Percentiles rank a stretch among this genome's conserved stretches.
These are phyloP conservation scores for Urechis unicinctus DNA, from an alignment of 2,888 invertebrate species.

Conservation along the genomic window DNA sequence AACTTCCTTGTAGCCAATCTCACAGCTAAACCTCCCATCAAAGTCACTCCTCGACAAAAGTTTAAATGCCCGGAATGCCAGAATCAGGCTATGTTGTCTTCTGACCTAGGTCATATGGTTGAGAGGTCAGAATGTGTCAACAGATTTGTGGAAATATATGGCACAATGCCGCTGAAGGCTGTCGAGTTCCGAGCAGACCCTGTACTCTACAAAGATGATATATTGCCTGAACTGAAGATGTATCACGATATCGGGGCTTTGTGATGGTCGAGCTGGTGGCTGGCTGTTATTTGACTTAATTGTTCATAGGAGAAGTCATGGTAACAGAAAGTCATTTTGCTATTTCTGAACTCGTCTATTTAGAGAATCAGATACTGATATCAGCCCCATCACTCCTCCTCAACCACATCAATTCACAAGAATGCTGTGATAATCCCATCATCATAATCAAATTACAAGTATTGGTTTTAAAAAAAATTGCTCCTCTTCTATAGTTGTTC, in stretches of 20 bases:
- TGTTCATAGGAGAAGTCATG: too few relatives aligned
- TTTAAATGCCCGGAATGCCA: constrained; percentile 94
- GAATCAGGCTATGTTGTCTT: constrained; percentile 88
- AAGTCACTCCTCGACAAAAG: constrained; percentile 82
- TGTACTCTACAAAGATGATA: constrained; percentile 68
- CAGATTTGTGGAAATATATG: constrained; percentile 70
- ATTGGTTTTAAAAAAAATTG: too few relatives aligned
- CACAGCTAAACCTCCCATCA: constrained; percentile 86
- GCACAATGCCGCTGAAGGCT: constrained; percentile 77
- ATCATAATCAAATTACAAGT: too few relatives aligned
- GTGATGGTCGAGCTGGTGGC: too few relatives aligned
- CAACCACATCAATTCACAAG: too few relatives aligned
- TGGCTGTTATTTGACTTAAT: too few relatives aligned
- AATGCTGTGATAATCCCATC: too few relatives aligned
- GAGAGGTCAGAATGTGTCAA: constrained; percentile 87
- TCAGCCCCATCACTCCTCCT: too few relatives aligned
- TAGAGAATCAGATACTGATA: too few relatives aligned
- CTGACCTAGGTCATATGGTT: constrained; percentile 75
- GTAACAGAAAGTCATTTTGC: too few relatives aligned
- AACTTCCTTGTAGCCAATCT: constrained; percentile 91
- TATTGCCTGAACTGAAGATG: constrained; percentile 34
- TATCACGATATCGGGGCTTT: constrained; percentile 12
- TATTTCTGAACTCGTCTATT: too few relatives aligned
- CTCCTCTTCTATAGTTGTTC: too few relatives aligned
- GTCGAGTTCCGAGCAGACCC: constrained; percentile 95